phyloP scores from a whole-genome alignment of 2,797 vertebrate species.

The Gymnothorax reevesii region DNA sequence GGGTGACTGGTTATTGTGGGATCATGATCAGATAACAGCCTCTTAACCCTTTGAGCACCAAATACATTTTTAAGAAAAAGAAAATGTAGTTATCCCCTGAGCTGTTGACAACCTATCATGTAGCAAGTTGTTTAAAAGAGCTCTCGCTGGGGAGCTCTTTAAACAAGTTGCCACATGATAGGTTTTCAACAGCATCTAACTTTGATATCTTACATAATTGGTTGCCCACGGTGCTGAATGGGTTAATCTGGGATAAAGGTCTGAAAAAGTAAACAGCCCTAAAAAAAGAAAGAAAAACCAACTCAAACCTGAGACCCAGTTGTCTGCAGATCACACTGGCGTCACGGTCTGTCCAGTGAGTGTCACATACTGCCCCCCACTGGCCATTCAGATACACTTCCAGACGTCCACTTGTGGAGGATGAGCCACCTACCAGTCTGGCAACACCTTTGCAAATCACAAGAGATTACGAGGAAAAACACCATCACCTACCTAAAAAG shows the following conservation, averaged over 20 bases:
- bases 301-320: constrained; percentile 75
- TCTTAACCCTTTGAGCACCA: too few species aligned
- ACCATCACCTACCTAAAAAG: not conserved
- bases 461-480: not conserved
- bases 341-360: constrained; percentile 80
- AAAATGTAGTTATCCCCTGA: too few species aligned
- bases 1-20: not conserved
- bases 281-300: not conserved
- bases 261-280: not conserved
- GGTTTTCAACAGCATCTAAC: too few species aligned
- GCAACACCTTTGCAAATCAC: constrained; percentile 65
- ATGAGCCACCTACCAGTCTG: constrained; percentile 68
- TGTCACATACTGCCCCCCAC: constrained; percentile 82
- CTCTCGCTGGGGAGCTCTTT: too few species aligned
- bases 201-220: too few species aligned
- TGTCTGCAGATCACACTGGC: constrained; percentile 84
- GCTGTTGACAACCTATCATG: too few species aligned
- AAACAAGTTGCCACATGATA: too few species aligned
- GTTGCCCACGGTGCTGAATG: too few species aligned
- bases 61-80: too few species aligned
- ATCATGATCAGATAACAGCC: not conserved
- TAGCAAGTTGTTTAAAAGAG: too few species aligned
- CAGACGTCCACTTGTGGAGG: constrained; percentile 63
- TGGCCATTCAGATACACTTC: constrained; percentile 76
- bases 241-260: not conserved